phyloP scores from a whole-genome alignment of 2,113 vertebrate genomes.

The Illadopsis cleaveri region DNA sequence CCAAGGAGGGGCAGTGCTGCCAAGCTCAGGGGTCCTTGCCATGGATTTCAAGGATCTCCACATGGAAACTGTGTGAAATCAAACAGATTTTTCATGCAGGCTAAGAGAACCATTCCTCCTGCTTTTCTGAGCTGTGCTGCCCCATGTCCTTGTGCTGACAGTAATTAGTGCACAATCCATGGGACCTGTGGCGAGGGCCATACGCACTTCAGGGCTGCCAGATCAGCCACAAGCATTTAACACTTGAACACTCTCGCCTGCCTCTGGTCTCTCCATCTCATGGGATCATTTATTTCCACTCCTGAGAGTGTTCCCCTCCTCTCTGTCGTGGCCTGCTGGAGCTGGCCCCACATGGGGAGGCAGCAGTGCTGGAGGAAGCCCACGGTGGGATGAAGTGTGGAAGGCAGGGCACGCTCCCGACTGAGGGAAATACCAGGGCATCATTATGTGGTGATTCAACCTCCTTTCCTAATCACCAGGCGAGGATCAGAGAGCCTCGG shows the following conservation, averaged over 20 bases:
- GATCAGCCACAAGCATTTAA: background rate
- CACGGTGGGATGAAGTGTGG: background rate
- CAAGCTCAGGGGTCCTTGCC: background rate
- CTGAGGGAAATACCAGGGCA: constrained; percentile 42
- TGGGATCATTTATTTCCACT: background rate
- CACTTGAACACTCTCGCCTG: background rate
- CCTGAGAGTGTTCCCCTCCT: background rate
- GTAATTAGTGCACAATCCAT: fast-evolving
- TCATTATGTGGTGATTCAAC: constrained; percentile 56
- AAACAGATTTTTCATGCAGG: background rate
- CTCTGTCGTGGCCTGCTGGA: background rate
- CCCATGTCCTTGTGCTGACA: background rate
- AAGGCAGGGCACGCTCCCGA: background rate
- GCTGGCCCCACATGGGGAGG: background rate
- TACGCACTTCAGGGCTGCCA: background rate
- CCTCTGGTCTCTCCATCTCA: background rate
- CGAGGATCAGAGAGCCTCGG: background rate
- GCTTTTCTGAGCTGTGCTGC: background rate
- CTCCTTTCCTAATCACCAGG: constrained; percentile 27
- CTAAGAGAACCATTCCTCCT: background rate
- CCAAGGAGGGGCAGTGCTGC: background rate
- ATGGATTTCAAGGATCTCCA: background rate
- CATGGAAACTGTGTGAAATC: background rate
- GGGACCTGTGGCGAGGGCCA: background rate
- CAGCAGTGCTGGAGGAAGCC: background rate